These are phyloP conservation scores for Eunapius fragilis DNA, from an alignment of 37 sponge, comb jelly and placozoan species.

Conservation along the genomic window DNA sequence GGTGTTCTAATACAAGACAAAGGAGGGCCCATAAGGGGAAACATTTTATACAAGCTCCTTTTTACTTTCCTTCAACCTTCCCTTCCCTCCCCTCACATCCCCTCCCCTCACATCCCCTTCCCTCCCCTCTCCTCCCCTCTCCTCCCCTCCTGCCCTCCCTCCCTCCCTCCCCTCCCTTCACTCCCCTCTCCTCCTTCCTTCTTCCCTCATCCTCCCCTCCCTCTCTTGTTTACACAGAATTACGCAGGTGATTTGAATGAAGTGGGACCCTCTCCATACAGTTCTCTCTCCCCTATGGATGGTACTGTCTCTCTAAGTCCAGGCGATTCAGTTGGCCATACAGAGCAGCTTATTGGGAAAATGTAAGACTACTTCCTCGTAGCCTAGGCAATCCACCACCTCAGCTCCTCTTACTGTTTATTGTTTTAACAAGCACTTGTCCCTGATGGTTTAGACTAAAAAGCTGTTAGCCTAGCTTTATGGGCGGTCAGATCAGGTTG, in stretches of 20 bases:
- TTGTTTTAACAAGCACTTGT: not conserved
- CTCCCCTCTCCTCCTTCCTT: too few relatives aligned
- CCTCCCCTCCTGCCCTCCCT: too few relatives aligned
- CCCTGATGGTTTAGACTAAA: not conserved
- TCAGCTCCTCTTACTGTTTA: not conserved
- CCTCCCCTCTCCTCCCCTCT: too few relatives aligned
- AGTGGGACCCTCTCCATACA: constrained; percentile 32
- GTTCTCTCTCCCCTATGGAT: constrained; percentile 28
- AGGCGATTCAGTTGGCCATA: not conserved
- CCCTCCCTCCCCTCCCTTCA: constrained; percentile 15
- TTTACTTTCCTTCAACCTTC: too few relatives aligned
- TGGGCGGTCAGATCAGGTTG: not conserved
- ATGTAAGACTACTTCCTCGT: not conserved
- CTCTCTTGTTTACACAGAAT: constrained; percentile 21
- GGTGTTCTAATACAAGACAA: not conserved
- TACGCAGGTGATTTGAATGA: constrained; percentile 8
- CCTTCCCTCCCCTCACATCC: too few relatives aligned
- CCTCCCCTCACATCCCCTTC: too few relatives aligned
- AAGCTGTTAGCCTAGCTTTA: not conserved
- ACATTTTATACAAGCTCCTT: too few relatives aligned
- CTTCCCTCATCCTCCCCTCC: too few relatives aligned
- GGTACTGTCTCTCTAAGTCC: constrained; percentile 10
- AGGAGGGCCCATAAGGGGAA: not conserved
- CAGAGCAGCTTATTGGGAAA: not conserved
- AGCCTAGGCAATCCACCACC: too few relatives aligned